These are phyloP conservation scores for Erithacus rubecula DNA, from an alignment of 2,797 vertebrate genomes.

Conservation along the genomic window DNA sequence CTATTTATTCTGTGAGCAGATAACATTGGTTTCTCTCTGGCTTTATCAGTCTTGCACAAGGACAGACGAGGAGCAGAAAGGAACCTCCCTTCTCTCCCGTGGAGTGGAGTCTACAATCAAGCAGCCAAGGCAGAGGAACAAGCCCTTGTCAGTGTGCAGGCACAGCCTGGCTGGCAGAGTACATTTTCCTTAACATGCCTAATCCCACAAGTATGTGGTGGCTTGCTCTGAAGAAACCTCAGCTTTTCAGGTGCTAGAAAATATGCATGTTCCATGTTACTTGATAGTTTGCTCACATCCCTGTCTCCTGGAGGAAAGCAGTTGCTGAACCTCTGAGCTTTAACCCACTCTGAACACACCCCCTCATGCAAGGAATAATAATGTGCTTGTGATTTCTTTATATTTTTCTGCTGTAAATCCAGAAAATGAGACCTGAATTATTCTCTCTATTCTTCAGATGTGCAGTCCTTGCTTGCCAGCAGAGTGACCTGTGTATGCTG, in stretches of 20 bases:
- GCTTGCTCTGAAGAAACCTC: conserved; percentile 49
- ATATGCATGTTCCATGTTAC: conserved; percentile 12
- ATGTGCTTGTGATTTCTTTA: background rate
- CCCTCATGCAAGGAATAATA: background rate
- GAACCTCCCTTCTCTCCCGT: conserved; percentile 2
- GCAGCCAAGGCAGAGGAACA: conserved; percentile 2
- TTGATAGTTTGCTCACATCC: conserved; percentile 40
- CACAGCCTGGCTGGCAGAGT: background rate
- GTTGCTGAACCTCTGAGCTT: background rate
- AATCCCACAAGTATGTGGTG: conserved; percentile 59
- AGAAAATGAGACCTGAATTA: background rate
- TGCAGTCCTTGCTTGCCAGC: background rate
- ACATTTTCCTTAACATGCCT: conserved; percentile 34
- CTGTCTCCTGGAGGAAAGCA: background rate
- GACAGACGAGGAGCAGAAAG: background rate
- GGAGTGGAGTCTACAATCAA: background rate
- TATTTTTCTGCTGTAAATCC: background rate
- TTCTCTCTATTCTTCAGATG: background rate
- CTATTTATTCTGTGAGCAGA: conserved; percentile 24
- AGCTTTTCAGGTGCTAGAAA: conserved; percentile 57
- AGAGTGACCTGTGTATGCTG: background rate
- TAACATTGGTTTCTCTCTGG: conserved; percentile 27
- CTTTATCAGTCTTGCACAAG: conserved; percentile 31
- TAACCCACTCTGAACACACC: background rate
- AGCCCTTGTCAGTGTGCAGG: conserved; percentile 21